Base-by-base conservation (phyloP, 1,140 invertebrate species). In the Cydia splendana region DNA sequence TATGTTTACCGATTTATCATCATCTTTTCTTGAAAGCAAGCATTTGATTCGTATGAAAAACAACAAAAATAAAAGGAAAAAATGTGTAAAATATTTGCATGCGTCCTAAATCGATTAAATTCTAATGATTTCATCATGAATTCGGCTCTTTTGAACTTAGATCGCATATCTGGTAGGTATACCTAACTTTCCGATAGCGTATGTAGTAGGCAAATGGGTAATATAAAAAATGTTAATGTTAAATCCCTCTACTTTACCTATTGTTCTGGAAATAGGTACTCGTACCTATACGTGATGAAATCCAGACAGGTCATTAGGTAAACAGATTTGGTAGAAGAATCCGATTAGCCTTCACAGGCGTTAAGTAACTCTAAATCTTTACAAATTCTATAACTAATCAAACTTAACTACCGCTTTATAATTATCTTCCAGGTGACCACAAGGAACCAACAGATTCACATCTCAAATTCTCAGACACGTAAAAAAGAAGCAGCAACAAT, bases 401-500 rank as follows among this genome's bases (percentile, higher is more conserved):
- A 20, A 71, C 12, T 42, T 10, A 71, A 71, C 30, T 71, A 71
- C 65, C n/a, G 34, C 6, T 38, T 38, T 38, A 34, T 28, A 65
- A 5, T 34, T 13, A 38, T 45, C 34, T n/a, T 18, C 18, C 12
- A 42, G 38, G 18, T 71, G 67, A 71, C 38, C 67, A 42, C n/a
- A 71, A 4, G n/a, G 34, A n/a, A 71, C n/a, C 34, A 71, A 71
- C 67, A 42, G 67, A 71, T 71, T 38, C 3, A 18, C 45, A 71
- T 71, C 67, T 71, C 28, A 76, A 15, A 48, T 76, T 77, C 75
- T 80, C 76, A 75, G 24, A 51, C 53, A 45, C 13, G 57, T 75
- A 79, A 74, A 75, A 62, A 77, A 75, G 77, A 75, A 75, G 65
- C 73, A 18, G 45, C 62, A 75, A 80, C 79, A 80, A 80, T 77